Conservation (phyloP, 1,140 invertebrate genomes). For the Bombus sylvicola region DNA sequence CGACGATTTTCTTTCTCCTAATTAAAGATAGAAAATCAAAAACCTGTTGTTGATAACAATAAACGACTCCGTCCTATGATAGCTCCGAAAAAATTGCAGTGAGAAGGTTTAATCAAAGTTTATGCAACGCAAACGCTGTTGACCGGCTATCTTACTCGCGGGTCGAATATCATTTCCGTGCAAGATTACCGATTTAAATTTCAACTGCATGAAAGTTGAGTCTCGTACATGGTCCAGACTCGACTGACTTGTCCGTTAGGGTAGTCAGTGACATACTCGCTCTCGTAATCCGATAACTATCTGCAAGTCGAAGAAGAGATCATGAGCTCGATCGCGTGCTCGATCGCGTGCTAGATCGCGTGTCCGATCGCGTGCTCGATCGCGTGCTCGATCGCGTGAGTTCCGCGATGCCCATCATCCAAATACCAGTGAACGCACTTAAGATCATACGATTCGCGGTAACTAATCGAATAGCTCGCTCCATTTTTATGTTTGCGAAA, state of each 20-base stretch:
- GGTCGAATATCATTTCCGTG: constrained; percentile 20
- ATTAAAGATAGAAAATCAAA: background rate
- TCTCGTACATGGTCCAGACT: constrained; percentile 41
- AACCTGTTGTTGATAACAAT: background rate
- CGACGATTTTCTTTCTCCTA: background rate
- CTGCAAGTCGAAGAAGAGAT: background rate
- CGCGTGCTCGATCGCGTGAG: constrained; percentile 51
- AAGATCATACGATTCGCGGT: constrained; percentile 46
- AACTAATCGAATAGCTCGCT: background rate
- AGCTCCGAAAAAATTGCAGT: background rate
- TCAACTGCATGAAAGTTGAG: constrained; percentile 31
- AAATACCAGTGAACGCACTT: constrained; percentile 39
- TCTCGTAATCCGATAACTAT: background rate
- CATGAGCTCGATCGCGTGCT: background rate
- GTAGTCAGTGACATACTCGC: constrained; percentile 6
- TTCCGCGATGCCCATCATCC: constrained; percentile 49
- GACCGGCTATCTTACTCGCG: background rate
- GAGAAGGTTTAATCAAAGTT: constrained; percentile 19
- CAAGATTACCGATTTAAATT: constrained; percentile 39
- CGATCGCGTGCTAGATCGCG: constrained; percentile 33
- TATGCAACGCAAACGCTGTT: background rate
- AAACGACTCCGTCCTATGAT: background rate
- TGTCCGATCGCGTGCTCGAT: constrained; percentile 39
- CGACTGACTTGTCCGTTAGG: background rate
- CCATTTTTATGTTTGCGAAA: constrained; percentile 10